phyloP scores from a whole-genome alignment of 2,888 invertebrate species.

The Protula sp. region DNA sequence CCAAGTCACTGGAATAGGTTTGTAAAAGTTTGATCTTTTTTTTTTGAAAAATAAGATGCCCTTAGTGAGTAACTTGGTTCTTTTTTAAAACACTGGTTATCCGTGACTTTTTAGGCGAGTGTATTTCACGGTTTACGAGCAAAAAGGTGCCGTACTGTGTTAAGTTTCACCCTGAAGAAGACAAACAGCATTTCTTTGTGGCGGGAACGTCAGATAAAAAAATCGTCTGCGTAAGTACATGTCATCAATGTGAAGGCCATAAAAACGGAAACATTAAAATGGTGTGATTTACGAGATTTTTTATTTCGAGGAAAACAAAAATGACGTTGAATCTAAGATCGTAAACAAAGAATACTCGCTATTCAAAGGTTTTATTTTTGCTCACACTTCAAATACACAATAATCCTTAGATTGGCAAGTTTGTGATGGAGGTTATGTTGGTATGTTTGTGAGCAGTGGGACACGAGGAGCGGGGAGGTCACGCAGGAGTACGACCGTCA shows the following conservation, averaged over 20 bases:
- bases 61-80: neutral
- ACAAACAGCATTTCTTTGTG: slow-evolving; percentile 95
- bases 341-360: too few species aligned
- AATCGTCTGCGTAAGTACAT: slow-evolving; percentile 84
- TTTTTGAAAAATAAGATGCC: neutral
- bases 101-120: slow-evolving; percentile 50
- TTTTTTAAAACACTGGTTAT: neutral
- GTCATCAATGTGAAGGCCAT: neutral
- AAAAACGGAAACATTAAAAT: neutral
- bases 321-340: too few species aligned
- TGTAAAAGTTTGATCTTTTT: neutral
- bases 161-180: slow-evolving; percentile 94
- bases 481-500: slow-evolving; percentile 98
- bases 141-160: slow-evolving; percentile 96
- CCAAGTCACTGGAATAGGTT: too few species aligned
- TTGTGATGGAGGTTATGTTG: too few species aligned
- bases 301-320: too few species aligned
- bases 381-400: too few species aligned
- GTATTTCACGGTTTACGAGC: slow-evolving; percentile 70
- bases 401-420: too few species aligned
- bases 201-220: slow-evolving; percentile 99
- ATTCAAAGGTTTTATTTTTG: too few species aligned
- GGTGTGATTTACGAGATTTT: too few species aligned
- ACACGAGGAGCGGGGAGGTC: slow-evolving; percentile 86
- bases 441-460: too few species aligned